Conservation (phyloP, 1,140 invertebrate species). For the Belonocnema kinseyi region DNA sequence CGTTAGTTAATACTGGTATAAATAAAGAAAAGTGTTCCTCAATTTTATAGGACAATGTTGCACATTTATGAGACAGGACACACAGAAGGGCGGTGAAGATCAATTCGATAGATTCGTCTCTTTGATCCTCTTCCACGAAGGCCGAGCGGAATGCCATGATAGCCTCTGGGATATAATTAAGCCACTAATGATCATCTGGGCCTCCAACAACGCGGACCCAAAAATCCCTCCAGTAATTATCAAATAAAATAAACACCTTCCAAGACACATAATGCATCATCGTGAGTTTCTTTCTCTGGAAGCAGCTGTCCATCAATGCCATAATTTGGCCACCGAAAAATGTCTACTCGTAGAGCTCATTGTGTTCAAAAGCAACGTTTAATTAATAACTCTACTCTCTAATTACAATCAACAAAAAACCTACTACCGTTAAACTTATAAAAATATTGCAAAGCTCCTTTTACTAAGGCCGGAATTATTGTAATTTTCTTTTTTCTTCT, state of each 20-base stretch:
- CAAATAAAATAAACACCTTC: slow-evolving; percentile 66
- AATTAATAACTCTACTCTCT: slow-evolving; percentile 29
- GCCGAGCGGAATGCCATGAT: slow-evolving; percentile 55
- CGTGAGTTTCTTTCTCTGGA: not conserved
- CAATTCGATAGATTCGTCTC: slow-evolving; percentile 40
- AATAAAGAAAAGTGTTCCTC: not conserved
- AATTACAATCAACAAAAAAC: slow-evolving; percentile 21
- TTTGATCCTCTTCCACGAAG: slow-evolving; percentile 41
- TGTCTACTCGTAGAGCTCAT: not conserved
- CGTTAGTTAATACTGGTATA: not conserved
- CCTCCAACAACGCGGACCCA: not conserved
- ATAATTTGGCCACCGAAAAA: slow-evolving; percentile 31
- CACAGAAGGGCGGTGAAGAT: slow-evolving; percentile 34
- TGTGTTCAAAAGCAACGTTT: slow-evolving; percentile 18
- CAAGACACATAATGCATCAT: slow-evolving; percentile 34
- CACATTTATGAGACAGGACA: slow-evolving; percentile 6
- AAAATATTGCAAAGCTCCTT: slow-evolving; percentile 26
- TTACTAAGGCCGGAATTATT: slow-evolving; percentile 11
- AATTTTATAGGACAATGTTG: not conserved
- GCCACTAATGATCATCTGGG: slow-evolving; percentile 65
- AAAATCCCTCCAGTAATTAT: slow-evolving; percentile 55
- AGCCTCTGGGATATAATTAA: slow-evolving; percentile 66
- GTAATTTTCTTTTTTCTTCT: not conserved
- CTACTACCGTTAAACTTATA: slow-evolving; percentile 18
- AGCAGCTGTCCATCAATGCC: slow-evolving; percentile 26